Percentiles rank a stretch among this genome's conserved stretches.
Evolutionary conservation across 2,888 invertebrate species (phyloP).

Genomic region (Tipula vernalis): DNA sequence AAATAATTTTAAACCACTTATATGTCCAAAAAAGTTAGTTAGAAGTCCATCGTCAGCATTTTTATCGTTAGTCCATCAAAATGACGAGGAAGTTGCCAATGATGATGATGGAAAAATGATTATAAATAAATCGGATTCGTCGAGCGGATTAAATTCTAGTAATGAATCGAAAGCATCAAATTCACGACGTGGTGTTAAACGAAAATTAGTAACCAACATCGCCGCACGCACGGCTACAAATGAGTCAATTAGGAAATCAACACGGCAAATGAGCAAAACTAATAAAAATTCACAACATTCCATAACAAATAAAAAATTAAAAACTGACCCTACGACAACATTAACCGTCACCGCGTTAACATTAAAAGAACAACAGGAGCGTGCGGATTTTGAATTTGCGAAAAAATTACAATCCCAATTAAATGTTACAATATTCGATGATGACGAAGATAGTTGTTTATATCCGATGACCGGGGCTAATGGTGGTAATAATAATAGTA

Average conservation of each 20-base stretch:
- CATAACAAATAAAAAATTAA: neutral
- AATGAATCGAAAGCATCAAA: neutral
- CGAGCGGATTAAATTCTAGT: neutral
- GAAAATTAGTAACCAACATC: neutral
- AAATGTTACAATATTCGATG: neutral
- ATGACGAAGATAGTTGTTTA: neutral
- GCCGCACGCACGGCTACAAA: neutral
- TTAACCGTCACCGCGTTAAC: neutral
- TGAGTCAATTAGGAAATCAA: neutral
- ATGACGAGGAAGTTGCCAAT: neutral
- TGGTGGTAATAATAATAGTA: neutral
- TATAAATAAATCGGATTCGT: neutral
- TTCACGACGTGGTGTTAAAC: neutral
- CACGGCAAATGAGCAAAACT: neutral
- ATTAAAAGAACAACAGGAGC: constrained; percentile 13
- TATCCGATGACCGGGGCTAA: neutral
- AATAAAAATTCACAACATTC: neutral
- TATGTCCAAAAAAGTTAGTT: neutral
- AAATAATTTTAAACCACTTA: neutral
- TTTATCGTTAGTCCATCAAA: neutral
- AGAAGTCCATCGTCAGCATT: neutral
- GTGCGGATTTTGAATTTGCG: constrained; percentile 15
- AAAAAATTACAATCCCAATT: constrained; percentile 15
- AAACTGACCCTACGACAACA: neutral
- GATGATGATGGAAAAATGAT: neutral